A percentile compares a stretch with the other conserved stretches of the same genome.
These are phyloP conservation scores for Drosophila conformis DNA, from an alignment of 2,888 invertebrate genomes.

Conservation along the genomic window DNA sequence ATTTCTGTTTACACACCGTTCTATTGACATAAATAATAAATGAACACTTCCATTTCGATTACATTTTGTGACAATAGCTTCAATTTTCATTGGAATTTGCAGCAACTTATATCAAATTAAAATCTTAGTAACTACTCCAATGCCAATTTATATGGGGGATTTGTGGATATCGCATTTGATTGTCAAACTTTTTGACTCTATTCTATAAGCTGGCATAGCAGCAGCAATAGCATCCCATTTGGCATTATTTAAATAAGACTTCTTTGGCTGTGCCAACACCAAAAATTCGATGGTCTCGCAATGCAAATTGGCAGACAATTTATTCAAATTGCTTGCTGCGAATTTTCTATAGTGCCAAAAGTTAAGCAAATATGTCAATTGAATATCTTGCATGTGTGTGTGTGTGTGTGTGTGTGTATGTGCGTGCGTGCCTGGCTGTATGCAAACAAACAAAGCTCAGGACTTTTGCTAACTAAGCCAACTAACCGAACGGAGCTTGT, in stretches of 20 bases:
- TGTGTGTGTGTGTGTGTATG: constrained; percentile 1
- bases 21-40: constrained; percentile 28
- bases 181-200: constrained; percentile 4
- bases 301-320: constrained; percentile 74
- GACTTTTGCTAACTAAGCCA: constrained; percentile 58
- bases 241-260: constrained; percentile 47
- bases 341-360: constrained; percentile 49
- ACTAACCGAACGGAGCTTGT: constrained; percentile 71
- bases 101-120: constrained; percentile 25
- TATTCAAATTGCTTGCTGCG: constrained; percentile 64
- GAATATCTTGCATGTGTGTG: constrained; percentile 17
- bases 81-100: background rate
- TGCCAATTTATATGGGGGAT: constrained; percentile 4
- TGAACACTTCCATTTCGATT: constrained; percentile 29
- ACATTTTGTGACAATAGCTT: constrained; percentile 7
- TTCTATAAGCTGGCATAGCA: constrained; percentile 22
- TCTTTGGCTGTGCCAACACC: constrained; percentile 17
- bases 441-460: constrained; percentile 66
- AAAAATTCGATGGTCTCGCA: constrained; percentile 34
- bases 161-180: constrained; percentile 17
- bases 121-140: constrained; percentile 2
- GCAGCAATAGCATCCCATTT: constrained; percentile 16
- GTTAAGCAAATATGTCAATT: constrained; percentile 63
- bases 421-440: constrained; percentile 2
- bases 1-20: constrained; percentile 25